Conservation (phyloP, 53 echinoderm and acorn worm species). For the Crossaster papposus region DNA sequence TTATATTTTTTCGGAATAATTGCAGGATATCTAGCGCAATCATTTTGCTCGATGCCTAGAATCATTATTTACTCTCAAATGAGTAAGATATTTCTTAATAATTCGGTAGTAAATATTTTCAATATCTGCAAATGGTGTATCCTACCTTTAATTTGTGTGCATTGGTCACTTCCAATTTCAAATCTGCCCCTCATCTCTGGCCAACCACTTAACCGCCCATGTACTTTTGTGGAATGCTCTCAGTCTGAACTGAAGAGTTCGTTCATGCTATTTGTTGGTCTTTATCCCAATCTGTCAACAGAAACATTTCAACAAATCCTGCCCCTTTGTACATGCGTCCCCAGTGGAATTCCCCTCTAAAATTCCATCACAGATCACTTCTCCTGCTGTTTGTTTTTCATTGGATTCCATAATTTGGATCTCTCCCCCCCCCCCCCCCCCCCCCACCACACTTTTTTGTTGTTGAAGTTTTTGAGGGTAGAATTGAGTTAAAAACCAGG, state of each 20-base stretch:
- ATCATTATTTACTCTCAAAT: too few species aligned
- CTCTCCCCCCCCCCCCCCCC: background rate
- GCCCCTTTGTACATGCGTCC: background rate
- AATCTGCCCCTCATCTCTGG: background rate
- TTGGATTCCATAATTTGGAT: conserved; percentile 13
- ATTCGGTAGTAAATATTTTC: too few species aligned
- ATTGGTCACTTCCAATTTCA: too few species aligned
- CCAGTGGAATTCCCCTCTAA: background rate
- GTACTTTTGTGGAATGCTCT: conserved; percentile 20
- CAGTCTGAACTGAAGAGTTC: background rate
- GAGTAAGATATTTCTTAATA: too few species aligned
- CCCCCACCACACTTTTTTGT: conserved; percentile 32
- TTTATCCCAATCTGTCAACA: background rate
- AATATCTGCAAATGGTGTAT: too few species aligned
- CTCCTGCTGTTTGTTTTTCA: conserved; percentile 19
- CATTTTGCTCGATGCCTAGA: too few species aligned
- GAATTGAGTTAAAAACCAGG: too few species aligned
- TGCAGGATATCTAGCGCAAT: too few species aligned
- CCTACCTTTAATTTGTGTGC: too few species aligned
- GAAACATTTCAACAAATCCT: background rate
- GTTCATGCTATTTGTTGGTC: background rate
- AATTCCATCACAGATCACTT: conserved; percentile 34
- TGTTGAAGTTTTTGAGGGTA: too few species aligned
- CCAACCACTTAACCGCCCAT: background rate
- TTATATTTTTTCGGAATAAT: too few species aligned